Evolutionary conservation across 2,113 vertebrate genomes (phyloP), one percentile per base, ranked within the genome.

Genomic region (Aleadryas rufinucha): DNA sequence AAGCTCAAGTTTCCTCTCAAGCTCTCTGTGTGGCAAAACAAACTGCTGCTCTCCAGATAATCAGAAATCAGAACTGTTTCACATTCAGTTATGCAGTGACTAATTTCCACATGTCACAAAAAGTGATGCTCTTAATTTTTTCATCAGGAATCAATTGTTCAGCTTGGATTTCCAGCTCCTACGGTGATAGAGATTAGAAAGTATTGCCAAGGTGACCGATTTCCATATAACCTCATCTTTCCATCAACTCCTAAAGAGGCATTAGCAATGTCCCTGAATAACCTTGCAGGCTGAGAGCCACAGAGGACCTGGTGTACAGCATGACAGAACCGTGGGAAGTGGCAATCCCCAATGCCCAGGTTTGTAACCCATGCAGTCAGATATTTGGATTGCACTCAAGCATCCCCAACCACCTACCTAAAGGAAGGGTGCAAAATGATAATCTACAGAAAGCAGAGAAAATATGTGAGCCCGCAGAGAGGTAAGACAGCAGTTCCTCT

Each of bases 61-160:
- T 93, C 88, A 94, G 88, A 88, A 95, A 91, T 89, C 84, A 96
- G 80, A 60, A 78, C 86, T 89, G 76, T 49, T 96, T 95, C 95
- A 82, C 90, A 90, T 95, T 96, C 94, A 97, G 90, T 93, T 94
- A 95, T 92, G 88, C 95, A 90, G 69, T 37, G 72, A 84, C 92
- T 97, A 97, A 97, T 95, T 95, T 96, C 85, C 92, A 95, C 79
- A 71, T 60, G 92, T 88, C 95, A 96, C 90, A 94, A 96, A 81
- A 96, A 94, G 88, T 75, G 94, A 96, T 57, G 80, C 56, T 96
- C 93, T 95, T 97, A 94, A 96, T 96, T 96, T 97, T 95, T 95
- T 96, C 94, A 97, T 96, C 93, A 95, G 72, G 95, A 96, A 94
- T 72, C 94, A 96, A 96, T 96, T 96, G 93, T 95, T 88, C 86